These are phyloP conservation scores for Trichomalopsis sarcophagae DNA, from an alignment of 1,140 invertebrate genomes.

Conservation along the genomic window DNA sequence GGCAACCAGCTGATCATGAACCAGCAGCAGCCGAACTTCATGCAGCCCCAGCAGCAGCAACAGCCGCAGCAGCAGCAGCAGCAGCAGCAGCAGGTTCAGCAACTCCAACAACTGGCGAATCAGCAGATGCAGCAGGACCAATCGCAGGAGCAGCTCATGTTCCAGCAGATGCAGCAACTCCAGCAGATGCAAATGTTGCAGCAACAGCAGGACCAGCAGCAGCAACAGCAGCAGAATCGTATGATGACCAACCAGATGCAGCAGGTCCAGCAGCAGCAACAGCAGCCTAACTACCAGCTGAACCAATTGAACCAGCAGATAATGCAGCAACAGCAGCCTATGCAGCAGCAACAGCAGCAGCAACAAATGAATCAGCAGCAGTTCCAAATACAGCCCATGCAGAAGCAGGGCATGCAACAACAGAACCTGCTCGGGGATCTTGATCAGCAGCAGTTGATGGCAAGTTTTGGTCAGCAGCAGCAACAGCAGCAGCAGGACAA, in stretches of 20 bases:
- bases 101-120: slow-evolving; percentile 54
- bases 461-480: slow-evolving; percentile 67
- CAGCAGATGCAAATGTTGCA: slow-evolving; percentile 62
- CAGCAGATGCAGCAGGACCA: slow-evolving; percentile 62
- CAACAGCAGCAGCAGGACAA: slow-evolving; percentile 63
- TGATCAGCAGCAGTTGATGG: slow-evolving; percentile 64
- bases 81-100: slow-evolving; percentile 67
- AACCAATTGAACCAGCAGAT: slow-evolving; percentile 65
- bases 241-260: slow-evolving; percentile 67
- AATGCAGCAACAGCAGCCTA: slow-evolving; percentile 63
- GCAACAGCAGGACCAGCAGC: slow-evolving; percentile 69
- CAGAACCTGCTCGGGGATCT: slow-evolving; percentile 64
- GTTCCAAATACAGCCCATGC: slow-evolving; percentile 58
- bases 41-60: slow-evolving; percentile 67
- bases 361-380: slow-evolving; percentile 64
- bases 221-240: slow-evolving; percentile 64
- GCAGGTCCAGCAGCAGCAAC: slow-evolving; percentile 54
- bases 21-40: slow-evolving; percentile 67
- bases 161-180: slow-evolving; percentile 63
- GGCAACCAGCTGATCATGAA: slow-evolving; percentile 71
- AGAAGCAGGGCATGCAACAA: slow-evolving; percentile 65
- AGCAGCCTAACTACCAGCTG: slow-evolving; percentile 56
- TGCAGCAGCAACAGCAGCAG: slow-evolving; percentile 67
- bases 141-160: slow-evolving; percentile 65
- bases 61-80: slow-evolving; percentile 67